These are phyloP conservation scores for Epiblema foenella DNA, from an alignment of 2,888 invertebrate genomes.

Conservation along the genomic window DNA sequence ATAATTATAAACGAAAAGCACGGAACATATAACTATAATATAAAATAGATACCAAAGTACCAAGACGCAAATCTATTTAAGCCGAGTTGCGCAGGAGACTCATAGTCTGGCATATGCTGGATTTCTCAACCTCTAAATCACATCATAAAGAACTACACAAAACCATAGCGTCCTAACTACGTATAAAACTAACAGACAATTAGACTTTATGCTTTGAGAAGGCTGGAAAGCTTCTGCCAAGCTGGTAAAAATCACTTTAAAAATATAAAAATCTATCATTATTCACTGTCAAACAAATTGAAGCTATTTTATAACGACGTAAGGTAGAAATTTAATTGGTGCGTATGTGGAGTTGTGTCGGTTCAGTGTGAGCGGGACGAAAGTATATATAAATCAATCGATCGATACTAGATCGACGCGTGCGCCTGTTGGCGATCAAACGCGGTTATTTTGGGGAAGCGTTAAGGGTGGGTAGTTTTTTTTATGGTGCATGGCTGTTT, in stretches of 20 bases:
- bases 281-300: slow-evolving; percentile 7
- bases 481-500: background rate
- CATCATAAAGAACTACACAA: slow-evolving; percentile 53
- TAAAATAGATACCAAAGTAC: background rate
- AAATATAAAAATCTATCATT: slow-evolving; percentile 12
- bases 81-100: slow-evolving; percentile 31
- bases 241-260: slow-evolving; percentile 26
- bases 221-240: slow-evolving; percentile 42
- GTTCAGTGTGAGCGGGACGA: slow-evolving; percentile 49
- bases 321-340: slow-evolving; percentile 37
- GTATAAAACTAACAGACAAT: background rate
- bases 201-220: background rate
- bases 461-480: slow-evolving; percentile 43
- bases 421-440: slow-evolving; percentile 47
- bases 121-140: slow-evolving; percentile 57
- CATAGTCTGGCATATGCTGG: slow-evolving; percentile 39
- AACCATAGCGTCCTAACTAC: slow-evolving; percentile 8
- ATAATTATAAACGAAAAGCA: no score
- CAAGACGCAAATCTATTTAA: slow-evolving; percentile 21
- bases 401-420: slow-evolving; percentile 59
- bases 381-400: slow-evolving; percentile 77
- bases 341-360: slow-evolving; percentile 32
- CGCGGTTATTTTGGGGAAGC: slow-evolving; percentile 43
- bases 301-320: background rate
- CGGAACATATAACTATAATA: background rate